Evolutionary conservation across 1,140 invertebrate genomes (phyloP).

Genomic region (Leguminivora glycinivorella): DNA sequence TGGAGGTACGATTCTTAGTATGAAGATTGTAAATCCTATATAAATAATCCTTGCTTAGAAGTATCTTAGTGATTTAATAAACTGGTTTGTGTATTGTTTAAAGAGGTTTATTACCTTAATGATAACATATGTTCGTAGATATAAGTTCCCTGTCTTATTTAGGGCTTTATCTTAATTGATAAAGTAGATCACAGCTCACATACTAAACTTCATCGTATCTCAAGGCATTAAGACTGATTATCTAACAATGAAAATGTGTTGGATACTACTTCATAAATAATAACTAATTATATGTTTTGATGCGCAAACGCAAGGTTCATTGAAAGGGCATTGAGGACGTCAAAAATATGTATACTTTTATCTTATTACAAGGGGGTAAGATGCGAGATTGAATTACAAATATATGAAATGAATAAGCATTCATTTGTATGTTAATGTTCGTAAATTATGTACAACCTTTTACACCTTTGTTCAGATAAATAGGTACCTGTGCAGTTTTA

Average conservation of each 20-base stretch:
- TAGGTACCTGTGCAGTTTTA: not conserved
- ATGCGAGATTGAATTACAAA: not conserved
- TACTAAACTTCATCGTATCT: not conserved
- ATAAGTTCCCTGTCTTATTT: not conserved
- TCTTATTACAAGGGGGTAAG: not conserved
- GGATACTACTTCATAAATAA: not conserved
- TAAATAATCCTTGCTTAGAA: too few relatives aligned
- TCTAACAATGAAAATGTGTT: not conserved
- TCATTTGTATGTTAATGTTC: conserved; percentile 12
- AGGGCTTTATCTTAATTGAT: not conserved
- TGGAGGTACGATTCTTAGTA: too few relatives aligned
- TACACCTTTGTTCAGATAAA: conserved; percentile 3
- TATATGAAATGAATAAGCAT: not conserved
- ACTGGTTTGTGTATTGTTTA: conserved; percentile 18
- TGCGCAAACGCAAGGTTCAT: not conserved
- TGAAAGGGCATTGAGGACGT: not conserved
- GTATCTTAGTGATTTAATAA: too few relatives aligned
- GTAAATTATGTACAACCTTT: not conserved
- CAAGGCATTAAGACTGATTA: not conserved
- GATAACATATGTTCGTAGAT: not conserved
- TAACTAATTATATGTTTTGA: not conserved
- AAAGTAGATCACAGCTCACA: not conserved
- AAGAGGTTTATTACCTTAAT: not conserved
- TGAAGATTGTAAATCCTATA: too few relatives aligned
- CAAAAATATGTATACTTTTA: not conserved